Evolutionary conservation across 2,113 vertebrate genomes (phyloP).

Genomic region (Dicentrarchus labrax): DNA sequence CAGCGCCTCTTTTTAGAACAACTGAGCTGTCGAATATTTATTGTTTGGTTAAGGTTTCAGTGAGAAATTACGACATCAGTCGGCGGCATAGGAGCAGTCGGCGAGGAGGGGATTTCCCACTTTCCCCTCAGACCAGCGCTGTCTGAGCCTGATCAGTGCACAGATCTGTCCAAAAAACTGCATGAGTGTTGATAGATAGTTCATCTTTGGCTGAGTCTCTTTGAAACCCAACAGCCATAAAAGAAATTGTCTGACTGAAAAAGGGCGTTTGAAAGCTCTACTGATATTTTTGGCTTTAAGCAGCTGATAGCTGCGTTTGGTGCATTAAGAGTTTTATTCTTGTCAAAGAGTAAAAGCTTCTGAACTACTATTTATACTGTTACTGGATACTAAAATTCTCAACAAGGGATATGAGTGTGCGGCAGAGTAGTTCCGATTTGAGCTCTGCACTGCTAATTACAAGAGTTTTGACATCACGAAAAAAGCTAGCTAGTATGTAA

Average conservation of each 20-base stretch:
- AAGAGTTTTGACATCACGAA: no score
- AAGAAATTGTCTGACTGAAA: background rate
- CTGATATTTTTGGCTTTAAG: slow-evolving; percentile 4
- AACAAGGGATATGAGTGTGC: no score
- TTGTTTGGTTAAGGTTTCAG: slow-evolving; percentile 77
- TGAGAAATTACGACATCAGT: slow-evolving; percentile 70
- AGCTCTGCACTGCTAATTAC: no score
- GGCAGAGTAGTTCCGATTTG: no score
- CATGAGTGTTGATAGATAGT: slow-evolving; percentile 15
- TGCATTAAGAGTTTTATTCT: background rate
- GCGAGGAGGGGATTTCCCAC: slow-evolving; percentile 72
- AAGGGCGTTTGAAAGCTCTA: background rate
- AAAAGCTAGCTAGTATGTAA: no score
- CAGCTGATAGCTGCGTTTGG: background rate
- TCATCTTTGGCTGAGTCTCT: slow-evolving; percentile 22
- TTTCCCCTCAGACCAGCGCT: slow-evolving; percentile 46
- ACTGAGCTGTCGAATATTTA: slow-evolving; percentile 78
- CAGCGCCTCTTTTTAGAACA: slow-evolving; percentile 68
- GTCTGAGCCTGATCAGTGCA: slow-evolving; percentile 51
- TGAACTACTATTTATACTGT: background rate
- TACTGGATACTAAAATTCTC: background rate
- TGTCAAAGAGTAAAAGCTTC: background rate
- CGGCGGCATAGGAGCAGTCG: slow-evolving; percentile 37
- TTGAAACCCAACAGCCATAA: slow-evolving; percentile 31
- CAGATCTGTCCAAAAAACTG: slow-evolving; percentile 38